Evolutionary conservation across 2,888 invertebrate genomes (phyloP).

Genomic region (Mechanitis mazaeus): DNA sequence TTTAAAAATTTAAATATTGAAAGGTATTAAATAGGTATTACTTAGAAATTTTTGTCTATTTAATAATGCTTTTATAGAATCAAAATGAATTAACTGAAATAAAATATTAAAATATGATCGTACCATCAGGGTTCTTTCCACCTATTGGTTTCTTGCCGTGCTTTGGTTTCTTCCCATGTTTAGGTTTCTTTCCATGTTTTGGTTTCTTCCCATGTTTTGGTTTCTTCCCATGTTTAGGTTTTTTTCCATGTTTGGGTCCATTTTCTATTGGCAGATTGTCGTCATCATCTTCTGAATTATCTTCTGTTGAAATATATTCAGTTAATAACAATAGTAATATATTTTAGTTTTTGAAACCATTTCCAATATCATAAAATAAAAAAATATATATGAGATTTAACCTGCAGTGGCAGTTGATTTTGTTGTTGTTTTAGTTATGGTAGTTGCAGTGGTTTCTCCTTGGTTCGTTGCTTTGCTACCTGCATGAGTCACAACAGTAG

Average conservation of each 20-base stretch:
- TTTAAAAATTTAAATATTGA: background rate
- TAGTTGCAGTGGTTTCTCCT: background rate
- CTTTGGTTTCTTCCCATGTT: background rate
- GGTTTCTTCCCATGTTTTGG: conserved; percentile 1
- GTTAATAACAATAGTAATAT: too few species aligned
- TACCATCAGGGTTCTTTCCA: too few species aligned
- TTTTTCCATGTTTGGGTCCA: background rate
- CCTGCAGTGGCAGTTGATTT: background rate
- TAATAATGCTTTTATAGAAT: too few species aligned
- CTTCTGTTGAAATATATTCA: too few species aligned
- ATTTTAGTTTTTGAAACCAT: too few species aligned
- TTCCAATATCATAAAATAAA: too few species aligned
- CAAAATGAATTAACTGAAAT: too few species aligned
- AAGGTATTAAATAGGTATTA: too few species aligned
- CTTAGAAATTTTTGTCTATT: too few species aligned
- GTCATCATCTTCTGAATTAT: too few species aligned
- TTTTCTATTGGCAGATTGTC: too few species aligned
- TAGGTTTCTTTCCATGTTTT: background rate
- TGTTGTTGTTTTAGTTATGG: background rate
- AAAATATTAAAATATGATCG: too few species aligned
- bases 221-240: background rate
- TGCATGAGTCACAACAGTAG: background rate
- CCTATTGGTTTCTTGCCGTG: background rate
- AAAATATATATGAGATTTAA: background rate
- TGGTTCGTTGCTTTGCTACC: background rate